Base-by-base conservation (phyloP, 2,888 invertebrate species). In the Chrysopilus asiliformis region DNA sequence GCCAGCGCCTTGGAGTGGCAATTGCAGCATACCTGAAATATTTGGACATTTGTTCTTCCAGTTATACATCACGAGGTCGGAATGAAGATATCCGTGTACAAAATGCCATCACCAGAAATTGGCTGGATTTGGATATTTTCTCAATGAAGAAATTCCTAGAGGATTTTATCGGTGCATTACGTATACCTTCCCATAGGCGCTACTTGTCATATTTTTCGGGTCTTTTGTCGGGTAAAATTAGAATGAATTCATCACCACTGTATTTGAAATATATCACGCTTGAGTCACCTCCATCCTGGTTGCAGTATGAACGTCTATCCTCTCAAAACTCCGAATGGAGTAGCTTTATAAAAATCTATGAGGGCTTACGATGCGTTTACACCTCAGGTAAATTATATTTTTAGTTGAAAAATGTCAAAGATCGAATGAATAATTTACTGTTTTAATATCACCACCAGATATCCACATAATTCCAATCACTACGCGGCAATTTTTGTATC, bases 11-110 rank as follows among this genome's bases (percentile, higher is more conserved):
- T 20, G 90, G 89, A 30, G 82, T 89, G 34, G 75, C 90, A 45
- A 81, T 91, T 43, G 85, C 89, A 15, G 86, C 90, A 10, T 91
- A 89, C 66, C 84, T 91, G 80, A 85, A 90, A 66, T 93, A 91
- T 68, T 85, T 86, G 47, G 85, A 80, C 55, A 90, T 93, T 53
- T 91, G 90, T 65, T 86, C 87, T 32, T 49, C 49, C 29, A 51
- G 45, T 41, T 47, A 46, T 25, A 43, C 47, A 33, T 43, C 42
- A 36, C 71, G 71, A 49, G 61, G 64, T 17, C 39, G 47, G 12
- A 48, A 43, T 40, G 49, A 49, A 41, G 51, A 50, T 43, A 38
- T 46, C 10, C 45, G 45, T 15, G 47, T 45, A 2, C 50, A 51
- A 19, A 47, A 46, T 36, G 41, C 49, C 26, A 46, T 49, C 22